Percentiles rank a stretch among this genome's conserved stretches.
phyloP scores from a whole-genome alignment of 2,797 vertebrate species.

The Malacoctenus gilli region DNA sequence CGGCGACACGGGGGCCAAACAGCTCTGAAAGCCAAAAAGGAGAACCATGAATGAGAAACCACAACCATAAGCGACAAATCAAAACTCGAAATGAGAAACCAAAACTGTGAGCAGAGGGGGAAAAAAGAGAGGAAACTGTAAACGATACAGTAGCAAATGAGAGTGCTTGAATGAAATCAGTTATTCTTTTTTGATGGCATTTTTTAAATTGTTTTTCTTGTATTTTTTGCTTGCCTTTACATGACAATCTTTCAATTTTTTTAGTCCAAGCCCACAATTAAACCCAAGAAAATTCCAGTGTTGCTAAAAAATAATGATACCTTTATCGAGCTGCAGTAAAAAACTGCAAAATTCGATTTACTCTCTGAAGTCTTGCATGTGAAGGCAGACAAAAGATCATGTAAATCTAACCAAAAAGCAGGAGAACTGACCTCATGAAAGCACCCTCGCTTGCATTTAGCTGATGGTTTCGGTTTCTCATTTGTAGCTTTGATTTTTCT shows the following conservation, averaged over 20 bases:
- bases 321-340: no score
- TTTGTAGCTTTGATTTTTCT: conserved; percentile 44
- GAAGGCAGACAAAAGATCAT: conserved; percentile 41
- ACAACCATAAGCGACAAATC: conserved; percentile 57
- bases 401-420: conserved; percentile 24
- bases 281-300: no score
- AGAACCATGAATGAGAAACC: conserved; percentile 54
- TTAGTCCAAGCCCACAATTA: no score
- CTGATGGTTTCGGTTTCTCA: conserved; percentile 55
- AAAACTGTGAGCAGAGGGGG: conserved; percentile 50
- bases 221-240: conserved; percentile 37
- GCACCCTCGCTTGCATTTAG: conserved; percentile 53
- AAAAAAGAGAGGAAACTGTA: conserved; percentile 38
- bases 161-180: conserved; percentile 44
- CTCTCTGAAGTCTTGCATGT: no score
- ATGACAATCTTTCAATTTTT: background rate
- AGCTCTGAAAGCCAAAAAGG: conserved; percentile 42
- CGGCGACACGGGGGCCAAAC: background rate
- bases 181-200: background rate
- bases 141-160: conserved; percentile 43
- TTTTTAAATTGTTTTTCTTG: background rate
- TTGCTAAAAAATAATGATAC: no score
- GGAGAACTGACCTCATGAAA: conserved; percentile 23
- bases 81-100: conserved; percentile 59
- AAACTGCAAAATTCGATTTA: no score